phyloP scores from a whole-genome alignment of 2,888 invertebrate species.

The Didymodactylos carnosus region DNA sequence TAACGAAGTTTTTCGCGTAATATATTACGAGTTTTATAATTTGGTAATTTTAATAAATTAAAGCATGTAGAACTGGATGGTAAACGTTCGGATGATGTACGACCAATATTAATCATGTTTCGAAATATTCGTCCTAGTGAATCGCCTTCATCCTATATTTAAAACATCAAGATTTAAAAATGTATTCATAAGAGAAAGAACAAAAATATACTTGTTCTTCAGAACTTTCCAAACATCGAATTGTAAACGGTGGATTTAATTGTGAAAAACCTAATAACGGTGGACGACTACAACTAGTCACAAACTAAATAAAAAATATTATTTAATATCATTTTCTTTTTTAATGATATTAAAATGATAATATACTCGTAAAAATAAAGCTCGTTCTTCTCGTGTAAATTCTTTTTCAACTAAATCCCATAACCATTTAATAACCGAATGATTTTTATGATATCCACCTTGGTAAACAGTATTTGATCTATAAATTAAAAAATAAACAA shows the following conservation, averaged over 20 bases:
- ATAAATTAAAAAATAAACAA: slow-evolving; percentile 4
- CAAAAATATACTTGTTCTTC: slow-evolving; percentile 50
- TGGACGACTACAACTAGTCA: slow-evolving; percentile 73
- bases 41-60: slow-evolving; percentile 78
- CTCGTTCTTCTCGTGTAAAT: slow-evolving; percentile 71
- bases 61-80: slow-evolving; percentile 99
- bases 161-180: background rate
- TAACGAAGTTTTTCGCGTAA: slow-evolving; percentile 83
- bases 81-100: slow-evolving; percentile 50
- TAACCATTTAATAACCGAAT: slow-evolving; percentile 87
- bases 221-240: slow-evolving; percentile 92
- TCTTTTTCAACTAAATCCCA: slow-evolving; percentile 94
- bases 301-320: slow-evolving; percentile 26
- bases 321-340: background rate
- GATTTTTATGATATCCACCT: slow-evolving; percentile 94
- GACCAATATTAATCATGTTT: slow-evolving; percentile 38
- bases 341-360: background rate
- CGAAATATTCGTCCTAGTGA: slow-evolving; percentile 19
- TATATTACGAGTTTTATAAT: slow-evolving; percentile 86
- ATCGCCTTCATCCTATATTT: slow-evolving; percentile 6
- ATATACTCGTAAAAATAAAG: slow-evolving; percentile 62
- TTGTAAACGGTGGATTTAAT: slow-evolving; percentile 87
- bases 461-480: slow-evolving; percentile 75
- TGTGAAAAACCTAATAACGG: slow-evolving; percentile 85
- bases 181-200: background rate